phyloP scores from a whole-genome alignment of 2,797 vertebrate species.

The Phrynocephalus guinanensis region DNA sequence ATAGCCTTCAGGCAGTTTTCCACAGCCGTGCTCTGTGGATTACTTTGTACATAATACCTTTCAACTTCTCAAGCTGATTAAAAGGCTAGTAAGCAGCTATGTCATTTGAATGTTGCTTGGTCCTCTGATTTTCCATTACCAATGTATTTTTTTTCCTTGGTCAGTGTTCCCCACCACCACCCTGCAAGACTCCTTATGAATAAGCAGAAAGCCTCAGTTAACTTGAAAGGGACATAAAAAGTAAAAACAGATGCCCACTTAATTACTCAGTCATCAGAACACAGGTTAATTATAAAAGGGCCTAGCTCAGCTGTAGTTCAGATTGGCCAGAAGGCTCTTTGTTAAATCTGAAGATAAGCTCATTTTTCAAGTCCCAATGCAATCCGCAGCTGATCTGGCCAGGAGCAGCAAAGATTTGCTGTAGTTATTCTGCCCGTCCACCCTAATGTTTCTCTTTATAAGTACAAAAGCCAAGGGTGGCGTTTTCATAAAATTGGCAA shows the following conservation, averaged over 20 bases:
- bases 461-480: neutral
- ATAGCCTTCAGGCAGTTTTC: neutral
- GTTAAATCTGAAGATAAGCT: conserved; percentile 30
- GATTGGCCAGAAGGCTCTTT: neutral
- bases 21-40: neutral
- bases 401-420: neutral
- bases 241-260: conserved; percentile 24
- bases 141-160: conserved; percentile 5
- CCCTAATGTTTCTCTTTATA: neutral
- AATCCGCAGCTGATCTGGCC: neutral
- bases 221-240: conserved; percentile 38
- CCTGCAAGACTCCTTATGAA: conserved; percentile 19
- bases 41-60: conserved; percentile 19
- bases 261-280: conserved; percentile 32
- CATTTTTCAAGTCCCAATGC: conserved; percentile 35
- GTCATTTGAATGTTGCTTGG: conserved; percentile 9
- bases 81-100: conserved; percentile 7
- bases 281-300: conserved; percentile 43
- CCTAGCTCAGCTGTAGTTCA: conserved; percentile 27
- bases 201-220: conserved; percentile 18
- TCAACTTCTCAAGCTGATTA: neutral
- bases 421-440: neutral
- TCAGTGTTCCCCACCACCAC: neutral
- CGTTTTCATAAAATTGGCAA: neutral
- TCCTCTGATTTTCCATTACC: conserved; percentile 36